Evolutionary conservation across 2,113 vertebrate genomes (phyloP).

Genomic region (Mesoclemmys tuberculata): DNA sequence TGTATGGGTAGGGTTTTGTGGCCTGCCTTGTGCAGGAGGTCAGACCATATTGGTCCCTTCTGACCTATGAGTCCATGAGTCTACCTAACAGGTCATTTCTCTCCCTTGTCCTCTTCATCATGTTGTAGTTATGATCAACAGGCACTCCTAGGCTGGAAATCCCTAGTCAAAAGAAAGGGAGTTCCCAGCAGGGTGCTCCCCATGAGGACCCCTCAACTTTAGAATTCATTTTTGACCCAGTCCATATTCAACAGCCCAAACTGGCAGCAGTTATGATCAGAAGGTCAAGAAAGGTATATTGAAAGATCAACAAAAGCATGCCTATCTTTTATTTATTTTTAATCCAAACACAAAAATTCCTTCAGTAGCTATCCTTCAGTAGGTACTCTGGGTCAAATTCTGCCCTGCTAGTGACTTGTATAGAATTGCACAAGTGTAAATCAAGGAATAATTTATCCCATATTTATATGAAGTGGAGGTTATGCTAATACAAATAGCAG

Average conservation of each 20-base stretch:
- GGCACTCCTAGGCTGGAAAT: not conserved
- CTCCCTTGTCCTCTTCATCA: not conserved
- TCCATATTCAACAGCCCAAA: not conserved
- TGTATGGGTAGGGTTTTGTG: no score
- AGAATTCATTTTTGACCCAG: not conserved
- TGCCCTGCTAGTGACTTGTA: not conserved
- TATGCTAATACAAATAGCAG: not conserved
- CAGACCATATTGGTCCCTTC: no score
- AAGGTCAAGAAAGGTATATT: not conserved
- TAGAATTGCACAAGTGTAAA: not conserved
- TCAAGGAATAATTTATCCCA: not conserved
- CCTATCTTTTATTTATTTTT: slow-evolving; percentile 1
- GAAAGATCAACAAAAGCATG: not conserved
- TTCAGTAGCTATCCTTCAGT: not conserved
- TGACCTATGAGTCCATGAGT: no score
- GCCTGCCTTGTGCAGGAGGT: no score
- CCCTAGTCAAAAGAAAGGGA: not conserved
- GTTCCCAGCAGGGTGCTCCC: slow-evolving; percentile 11
- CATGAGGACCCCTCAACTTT: rapidly evolving
- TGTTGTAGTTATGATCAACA: not conserved
- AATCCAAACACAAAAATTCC: not conserved
- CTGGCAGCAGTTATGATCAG: not conserved
- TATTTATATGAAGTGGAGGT: not conserved
- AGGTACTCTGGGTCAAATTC: not conserved
- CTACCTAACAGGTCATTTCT: not conserved